Evolutionary conservation across 2,113 vertebrate genomes (phyloP), one percentile per base, ranked within the genome.

Genomic region (Leptocoma aspasia): DNA sequence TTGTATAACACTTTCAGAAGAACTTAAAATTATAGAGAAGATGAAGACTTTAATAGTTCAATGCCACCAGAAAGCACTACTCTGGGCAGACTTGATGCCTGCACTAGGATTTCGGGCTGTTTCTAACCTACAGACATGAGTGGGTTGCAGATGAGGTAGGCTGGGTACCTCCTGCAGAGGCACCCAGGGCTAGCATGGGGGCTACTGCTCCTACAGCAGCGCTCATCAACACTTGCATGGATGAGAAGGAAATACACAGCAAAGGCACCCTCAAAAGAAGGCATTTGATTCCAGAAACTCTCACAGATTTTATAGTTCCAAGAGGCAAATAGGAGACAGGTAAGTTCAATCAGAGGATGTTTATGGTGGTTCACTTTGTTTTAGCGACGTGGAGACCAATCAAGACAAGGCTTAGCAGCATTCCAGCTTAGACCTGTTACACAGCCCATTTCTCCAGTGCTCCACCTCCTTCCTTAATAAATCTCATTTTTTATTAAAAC

Each of bases 181-280:
- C 10, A 50, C 13, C 5, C 41, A 49, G 27, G 50, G 50, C 53
- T 61, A 52, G 47, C 33, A 7, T 0, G 0, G 26, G n/a, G 47
- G 13, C 44, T 54, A 12, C 23, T 0, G 12, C 26, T 68, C 41
- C 50, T 3, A 3, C 19, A 47, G 52, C 13, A 30, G 20, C 0
- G 0, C 45, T 30, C 1, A 6, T 14, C 50, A 42, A 22, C 15
- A 10, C 39, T 45, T 1, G 4, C 26, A 27, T 6, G 27, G 37
- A 45, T n/a, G 30, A 68, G 75, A 85, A 70, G 17, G 33, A 75
- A 77, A 82, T 8, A 59, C 14, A 72, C 10, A 82, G 53, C 24
- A 73, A 65, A 82, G 81, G 26, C 18, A 59, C 14, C 13, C 42
- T 49, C 37, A 21, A 30, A 56, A 60, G 21, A 76, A 64, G 53